phyloP scores from a whole-genome alignment of 1,140 invertebrate genomes.

The Trichonephila inaurata region DNA sequence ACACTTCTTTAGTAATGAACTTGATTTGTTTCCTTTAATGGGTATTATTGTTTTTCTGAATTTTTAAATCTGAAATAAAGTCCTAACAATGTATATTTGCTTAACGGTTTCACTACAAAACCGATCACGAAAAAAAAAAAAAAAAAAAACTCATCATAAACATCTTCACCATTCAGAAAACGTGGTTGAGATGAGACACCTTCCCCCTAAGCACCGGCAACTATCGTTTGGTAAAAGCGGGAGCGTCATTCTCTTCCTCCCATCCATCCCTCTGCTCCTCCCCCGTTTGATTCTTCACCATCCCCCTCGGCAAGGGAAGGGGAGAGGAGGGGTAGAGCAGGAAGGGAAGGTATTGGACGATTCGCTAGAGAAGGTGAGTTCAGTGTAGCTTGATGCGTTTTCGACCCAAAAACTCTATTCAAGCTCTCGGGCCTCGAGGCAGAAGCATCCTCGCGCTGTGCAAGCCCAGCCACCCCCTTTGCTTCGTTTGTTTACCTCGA shows the following conservation, averaged over 20 bases:
- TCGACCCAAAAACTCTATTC: conserved; percentile 70
- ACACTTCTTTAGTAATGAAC: too few species aligned
- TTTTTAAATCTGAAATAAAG: too few species aligned
- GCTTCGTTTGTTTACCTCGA: conserved; percentile 7
- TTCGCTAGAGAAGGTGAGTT: conserved; percentile 40
- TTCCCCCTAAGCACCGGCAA: background rate
- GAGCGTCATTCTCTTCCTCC: conserved; percentile 30
- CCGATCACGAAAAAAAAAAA: too few species aligned
- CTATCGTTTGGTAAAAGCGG: background rate
- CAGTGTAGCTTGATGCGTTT: conserved; percentile 65
- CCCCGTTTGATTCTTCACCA: conserved; percentile 40
- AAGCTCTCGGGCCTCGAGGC: conserved; percentile 56
- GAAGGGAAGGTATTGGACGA: conserved; percentile 58
- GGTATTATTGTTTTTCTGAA: too few species aligned
- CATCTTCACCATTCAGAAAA: background rate
- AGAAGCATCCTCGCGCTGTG: conserved; percentile 33
- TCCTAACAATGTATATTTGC: too few species aligned
- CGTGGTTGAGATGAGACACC: background rate
- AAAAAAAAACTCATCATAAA: too few species aligned
- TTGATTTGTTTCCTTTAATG: too few species aligned
- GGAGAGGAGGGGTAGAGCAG: background rate
- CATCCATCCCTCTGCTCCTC: conserved; percentile 52
- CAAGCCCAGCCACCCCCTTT: background rate
- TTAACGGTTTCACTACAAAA: too few species aligned
- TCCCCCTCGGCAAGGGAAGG: conserved; percentile 30